Conservation (phyloP, 2,113 vertebrate genomes). For the Elanus axillaris region DNA sequence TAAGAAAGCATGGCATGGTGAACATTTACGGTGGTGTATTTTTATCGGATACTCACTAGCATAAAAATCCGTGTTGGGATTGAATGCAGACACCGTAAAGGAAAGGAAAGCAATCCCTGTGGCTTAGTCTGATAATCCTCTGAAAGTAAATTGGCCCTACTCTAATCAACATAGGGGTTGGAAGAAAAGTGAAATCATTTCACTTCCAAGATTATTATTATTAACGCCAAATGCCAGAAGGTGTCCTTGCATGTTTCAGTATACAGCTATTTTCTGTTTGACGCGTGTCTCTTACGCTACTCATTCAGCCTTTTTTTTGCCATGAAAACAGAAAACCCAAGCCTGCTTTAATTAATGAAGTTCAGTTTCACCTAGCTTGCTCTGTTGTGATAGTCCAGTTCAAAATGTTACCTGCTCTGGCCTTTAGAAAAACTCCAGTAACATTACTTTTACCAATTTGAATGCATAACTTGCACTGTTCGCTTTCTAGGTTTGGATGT, state of each 20-base stretch:
- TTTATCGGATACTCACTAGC: not conserved
- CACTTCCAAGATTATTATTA: not conserved
- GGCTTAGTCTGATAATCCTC: slow-evolving; percentile 55
- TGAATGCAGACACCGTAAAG: not conserved
- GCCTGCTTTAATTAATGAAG: slow-evolving; percentile 55
- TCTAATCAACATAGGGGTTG: slow-evolving; percentile 41
- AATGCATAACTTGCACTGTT: not conserved
- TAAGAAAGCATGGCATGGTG: fast-evolving
- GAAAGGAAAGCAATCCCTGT: slow-evolving; percentile 50
- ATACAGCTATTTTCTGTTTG: not conserved
- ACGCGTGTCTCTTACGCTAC: fast-evolving
- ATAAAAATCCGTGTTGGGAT: not conserved
- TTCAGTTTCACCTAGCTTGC: slow-evolving; percentile 34
- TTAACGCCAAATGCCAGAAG: not conserved
- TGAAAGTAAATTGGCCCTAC: slow-evolving; percentile 61
- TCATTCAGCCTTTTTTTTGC: not conserved
- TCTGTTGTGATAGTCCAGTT: slow-evolving; percentile 49
- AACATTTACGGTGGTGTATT: not conserved
- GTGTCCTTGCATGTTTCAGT: not conserved
- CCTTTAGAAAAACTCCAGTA: not conserved
- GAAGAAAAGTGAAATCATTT: slow-evolving; percentile 54
- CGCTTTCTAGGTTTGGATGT: not conserved
- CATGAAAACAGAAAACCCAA: not conserved
- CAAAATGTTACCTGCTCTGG: not conserved
- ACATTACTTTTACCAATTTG: not conserved